Conservation (phyloP, 2,797 vertebrate species). For the Danionella dracula region DNA sequence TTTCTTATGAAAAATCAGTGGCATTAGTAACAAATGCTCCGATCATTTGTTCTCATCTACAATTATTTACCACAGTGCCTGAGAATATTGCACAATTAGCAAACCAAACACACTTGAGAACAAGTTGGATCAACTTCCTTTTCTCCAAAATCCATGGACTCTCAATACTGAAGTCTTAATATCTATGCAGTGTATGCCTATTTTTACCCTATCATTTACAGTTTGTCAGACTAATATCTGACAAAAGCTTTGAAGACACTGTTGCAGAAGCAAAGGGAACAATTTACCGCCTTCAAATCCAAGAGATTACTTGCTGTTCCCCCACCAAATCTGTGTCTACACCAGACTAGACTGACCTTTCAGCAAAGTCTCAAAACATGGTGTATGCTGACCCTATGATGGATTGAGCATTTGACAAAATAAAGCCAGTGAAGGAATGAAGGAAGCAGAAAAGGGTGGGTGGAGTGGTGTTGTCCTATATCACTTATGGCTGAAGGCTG, state of each 20-base stretch:
- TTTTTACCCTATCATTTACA: constrained; percentile 12
- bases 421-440: constrained; percentile 6
- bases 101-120: background rate
- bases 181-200: constrained; percentile 1
- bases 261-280: constrained; percentile 24
- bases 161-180: constrained; percentile 22
- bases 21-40: background rate
- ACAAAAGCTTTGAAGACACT: constrained; percentile 36
- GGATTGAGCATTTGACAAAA: constrained; percentile 64
- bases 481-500: constrained; percentile 72
- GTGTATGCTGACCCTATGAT: constrained; percentile 63
- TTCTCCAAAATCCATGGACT: constrained; percentile 1
- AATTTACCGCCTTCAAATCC: constrained; percentile 50
- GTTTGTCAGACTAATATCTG: constrained; percentile 37
- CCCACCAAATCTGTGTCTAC: constrained; percentile 45
- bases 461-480: constrained; percentile 63
- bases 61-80: background rate
- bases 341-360: constrained; percentile 47
- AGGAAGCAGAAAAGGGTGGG: background rate
- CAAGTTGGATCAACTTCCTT: background rate
- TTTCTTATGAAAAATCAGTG: background rate
- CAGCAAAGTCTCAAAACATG: constrained; percentile 43
- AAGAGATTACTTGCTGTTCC: constrained; percentile 39
- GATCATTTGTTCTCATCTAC: background rate
- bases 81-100: background rate